Conservation (phyloP, 2,797 vertebrate species). For the Oryzias dopingdopingensis region DNA sequence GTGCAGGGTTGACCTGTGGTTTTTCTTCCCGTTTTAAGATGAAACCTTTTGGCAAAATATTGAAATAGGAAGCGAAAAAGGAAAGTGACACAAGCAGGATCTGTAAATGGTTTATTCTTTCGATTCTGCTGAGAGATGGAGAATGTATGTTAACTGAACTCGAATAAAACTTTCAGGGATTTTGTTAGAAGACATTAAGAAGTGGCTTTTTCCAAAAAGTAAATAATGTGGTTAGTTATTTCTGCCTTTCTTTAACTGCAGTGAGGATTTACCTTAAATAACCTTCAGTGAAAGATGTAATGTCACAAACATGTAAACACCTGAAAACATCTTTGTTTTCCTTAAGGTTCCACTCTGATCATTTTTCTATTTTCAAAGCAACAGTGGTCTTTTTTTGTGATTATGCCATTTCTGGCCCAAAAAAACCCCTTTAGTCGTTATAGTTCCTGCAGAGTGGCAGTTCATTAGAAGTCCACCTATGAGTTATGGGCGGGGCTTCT, state of each 20-base stretch:
- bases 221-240: background rate
- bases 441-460: no score
- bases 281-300: background rate
- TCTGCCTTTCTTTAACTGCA: no score
- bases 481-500: no score
- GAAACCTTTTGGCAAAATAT: background rate
- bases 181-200: background rate
- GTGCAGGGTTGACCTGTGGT: background rate
- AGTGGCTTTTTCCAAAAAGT: background rate
- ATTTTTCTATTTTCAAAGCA: no score
- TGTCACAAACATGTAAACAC: no score
- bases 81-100: slow-evolving; percentile 1
- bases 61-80: slow-evolving; percentile 33
- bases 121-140: background rate
- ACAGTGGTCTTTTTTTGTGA: no score
- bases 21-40: background rate
- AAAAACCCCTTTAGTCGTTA: no score
- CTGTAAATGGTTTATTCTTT: background rate
- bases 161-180: background rate
- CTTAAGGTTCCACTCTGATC: no score
- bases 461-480: no score
- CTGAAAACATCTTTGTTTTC: no score
- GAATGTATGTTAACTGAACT: background rate
- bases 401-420: no score
- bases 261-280: slow-evolving; percentile 1